Evolutionary conservation across 2,888 invertebrate genomes (phyloP), one percentile per base, ranked within the genome.

Genomic region (Drosophila robusta): DNA sequence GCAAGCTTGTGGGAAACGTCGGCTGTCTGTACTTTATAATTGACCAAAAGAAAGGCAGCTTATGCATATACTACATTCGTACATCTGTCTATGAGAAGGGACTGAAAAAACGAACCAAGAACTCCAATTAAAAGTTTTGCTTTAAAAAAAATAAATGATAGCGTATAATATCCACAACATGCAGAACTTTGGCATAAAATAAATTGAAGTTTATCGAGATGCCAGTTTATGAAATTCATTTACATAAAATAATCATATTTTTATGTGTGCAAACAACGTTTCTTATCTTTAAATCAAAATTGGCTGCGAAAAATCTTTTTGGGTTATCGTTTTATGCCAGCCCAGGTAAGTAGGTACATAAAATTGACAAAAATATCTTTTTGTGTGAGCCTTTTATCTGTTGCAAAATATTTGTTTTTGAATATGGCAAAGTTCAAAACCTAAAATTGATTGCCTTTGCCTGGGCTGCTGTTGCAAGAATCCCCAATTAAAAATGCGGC

Each of bases 391-490:
- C 46, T 60, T 47, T 66, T 46, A 47, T 34, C 29, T 36, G 26
- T 69, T 47, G 46, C 46, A 11, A 61, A 41, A 68, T 54, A 50
- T 57, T 49, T 54, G 26, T 38, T 46, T 50, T n/a, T 34, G 34
- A 54, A 62, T 56, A 74, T 73, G 72, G 24, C 64, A 73, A 70
- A 75, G 73, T 73, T 73, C 46, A 64, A 51, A 12, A 41, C 44
- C 47, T 18, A 16, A 45, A 38, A 60, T 52, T n/a, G 41, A 68
- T 57, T 45, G 68, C 62, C 46, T 24, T 36, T 63, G 50, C 32
- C 45, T 47, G 34, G 4, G 34, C 16, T 9, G 50, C 60, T 63
- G 46, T 61, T 69, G 75, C 69, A 56, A 68, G 70, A 58, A 54
- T 57, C 50, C 50, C 41, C 50, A 60, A 62, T 50, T 73, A 65